Conservation (phyloP, 2,113 vertebrate species). For the Pollimyrus isidori region DNA sequence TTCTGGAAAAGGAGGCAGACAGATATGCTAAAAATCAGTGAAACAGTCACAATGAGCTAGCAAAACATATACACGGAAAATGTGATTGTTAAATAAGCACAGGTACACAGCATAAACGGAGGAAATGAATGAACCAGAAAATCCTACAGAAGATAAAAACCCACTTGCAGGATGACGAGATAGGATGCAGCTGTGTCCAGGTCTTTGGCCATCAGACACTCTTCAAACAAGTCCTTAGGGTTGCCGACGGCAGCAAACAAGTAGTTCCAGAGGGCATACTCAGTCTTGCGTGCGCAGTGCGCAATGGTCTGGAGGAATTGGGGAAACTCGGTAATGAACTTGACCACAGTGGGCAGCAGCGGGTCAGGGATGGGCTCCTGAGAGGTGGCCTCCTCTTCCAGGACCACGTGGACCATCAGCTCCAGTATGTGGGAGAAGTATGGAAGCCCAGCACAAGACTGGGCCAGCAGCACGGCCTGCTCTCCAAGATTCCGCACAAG, state of each 20-base stretch:
- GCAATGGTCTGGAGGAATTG: constrained; percentile 96
- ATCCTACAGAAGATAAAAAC: neutral
- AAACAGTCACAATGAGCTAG: neutral
- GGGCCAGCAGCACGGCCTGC: constrained; percentile 91
- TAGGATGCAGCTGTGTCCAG: constrained; percentile 96
- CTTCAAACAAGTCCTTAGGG: constrained; percentile 96
- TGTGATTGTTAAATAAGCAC: neutral
- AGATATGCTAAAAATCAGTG: neutral
- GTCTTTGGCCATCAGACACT: constrained; percentile 93
- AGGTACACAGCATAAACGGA: neutral
- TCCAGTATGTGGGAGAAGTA: constrained; percentile 97
- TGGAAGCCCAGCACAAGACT: constrained; percentile 84
- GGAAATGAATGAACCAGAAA: neutral
- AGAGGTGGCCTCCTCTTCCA: constrained; percentile 97
- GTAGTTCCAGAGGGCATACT: constrained; percentile 97
- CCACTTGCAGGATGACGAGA: constrained; percentile 93
- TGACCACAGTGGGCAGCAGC: constrained; percentile 94
- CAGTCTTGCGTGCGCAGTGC: constrained; percentile 94
- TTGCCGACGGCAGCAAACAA: constrained; percentile 97
- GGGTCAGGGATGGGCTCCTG: constrained; percentile 96
- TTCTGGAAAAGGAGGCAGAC: constrained; percentile 61
- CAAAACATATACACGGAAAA: neutral
- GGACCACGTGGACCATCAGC: constrained; percentile 96
- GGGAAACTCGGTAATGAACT: constrained; percentile 96
- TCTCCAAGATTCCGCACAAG: constrained; percentile 94